Base-by-base conservation (phyloP, 2,888 invertebrate species). In the Trichopoda pennipes region DNA sequence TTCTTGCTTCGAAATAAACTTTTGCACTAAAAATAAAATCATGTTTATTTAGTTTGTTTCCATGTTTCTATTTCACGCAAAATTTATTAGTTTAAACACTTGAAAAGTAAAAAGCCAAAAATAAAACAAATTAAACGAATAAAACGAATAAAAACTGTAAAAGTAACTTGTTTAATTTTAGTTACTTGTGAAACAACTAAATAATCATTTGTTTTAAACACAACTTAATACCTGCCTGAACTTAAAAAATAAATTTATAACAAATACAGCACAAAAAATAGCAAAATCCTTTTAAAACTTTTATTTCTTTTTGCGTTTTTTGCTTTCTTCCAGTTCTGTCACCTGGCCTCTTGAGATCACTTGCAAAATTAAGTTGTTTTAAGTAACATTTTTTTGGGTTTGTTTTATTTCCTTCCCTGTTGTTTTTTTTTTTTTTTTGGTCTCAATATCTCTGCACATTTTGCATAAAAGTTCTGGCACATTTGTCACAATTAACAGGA, bases 401-500 rank as follows among this genome's bases (percentile, higher is more conserved):
- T n/a, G n/a, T n/a, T n/a, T n/a, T n/a, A n/a, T 64, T 47, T 55
- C 23, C 23, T 69, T 44, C 2, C 8, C 7, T 69, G 35, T 21
- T 9, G 16, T 63, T 63, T 49, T 7, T 44, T 28, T 51, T 49
- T 58, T 17, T 60, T 51, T 60, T 42, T 42, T n/a, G 19, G 6
- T 55, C 7, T 60, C 21, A 28, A 47, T 23, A 58, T 44, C 64
- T 56, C 28, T 73, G 79, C 56, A 64, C 38, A 79, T 73, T 68
- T 80, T 78, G 82, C 66, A 75, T 82, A 79, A 58, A 81, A 72
- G 61, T 77, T 80, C 66, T 68, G 79, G 63, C 80, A 83, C 85
- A 85, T 84, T 85, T 85, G 78, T 83, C 85, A 85, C 85, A 85
- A 85, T 85, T 85, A 85, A 82, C 84, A 79, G 58, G 82, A 66